Conservation (phyloP, 2,888 invertebrate genomes). For the Cartodere bifasciata region DNA sequence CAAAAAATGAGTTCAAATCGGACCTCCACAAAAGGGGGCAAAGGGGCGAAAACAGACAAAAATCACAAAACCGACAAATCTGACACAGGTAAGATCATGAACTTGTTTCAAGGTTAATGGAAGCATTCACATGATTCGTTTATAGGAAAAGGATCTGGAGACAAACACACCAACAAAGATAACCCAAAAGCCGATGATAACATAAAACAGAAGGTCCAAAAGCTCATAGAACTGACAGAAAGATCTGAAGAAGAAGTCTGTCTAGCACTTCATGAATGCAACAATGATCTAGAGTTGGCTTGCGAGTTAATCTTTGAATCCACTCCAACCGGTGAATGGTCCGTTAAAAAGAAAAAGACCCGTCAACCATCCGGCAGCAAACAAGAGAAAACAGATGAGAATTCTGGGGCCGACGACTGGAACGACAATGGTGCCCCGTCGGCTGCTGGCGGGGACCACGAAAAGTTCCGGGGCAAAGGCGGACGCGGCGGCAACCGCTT, state of each 20-base stretch:
- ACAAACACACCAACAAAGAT: constrained; percentile 27
- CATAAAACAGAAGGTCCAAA: constrained; percentile 52
- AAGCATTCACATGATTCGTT: too few species aligned
- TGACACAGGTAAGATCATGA: constrained; percentile 26
- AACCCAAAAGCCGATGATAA: constrained; percentile 42
- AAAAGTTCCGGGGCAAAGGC: constrained; percentile 31
- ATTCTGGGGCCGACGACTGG: constrained; percentile 21
- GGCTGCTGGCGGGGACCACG: constrained; percentile 17
- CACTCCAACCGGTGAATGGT: constrained; percentile 55
- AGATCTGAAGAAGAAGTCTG: constrained; percentile 83
- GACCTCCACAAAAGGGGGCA: constrained; percentile 53
- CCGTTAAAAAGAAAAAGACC: constrained; percentile 78
- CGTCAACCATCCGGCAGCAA: constrained; percentile 39
- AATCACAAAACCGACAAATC: constrained; percentile 33
- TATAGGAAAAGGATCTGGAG: constrained; percentile 28
- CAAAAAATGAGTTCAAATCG: constrained; percentile 58
- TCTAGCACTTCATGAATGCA: constrained; percentile 85
- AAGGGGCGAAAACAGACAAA: constrained; percentile 33
- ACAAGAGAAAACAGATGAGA: constrained; percentile 21
- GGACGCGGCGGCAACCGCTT: constrained; percentile 41
- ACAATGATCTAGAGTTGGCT: constrained; percentile 76
- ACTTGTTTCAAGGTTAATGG: too few species aligned
- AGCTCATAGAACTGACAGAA: constrained; percentile 82
- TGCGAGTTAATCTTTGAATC: constrained; percentile 68
- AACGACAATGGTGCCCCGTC: constrained; percentile 20